phyloP scores from a whole-genome alignment of 2,797 vertebrate genomes.

The Anas flavirostris region DNA sequence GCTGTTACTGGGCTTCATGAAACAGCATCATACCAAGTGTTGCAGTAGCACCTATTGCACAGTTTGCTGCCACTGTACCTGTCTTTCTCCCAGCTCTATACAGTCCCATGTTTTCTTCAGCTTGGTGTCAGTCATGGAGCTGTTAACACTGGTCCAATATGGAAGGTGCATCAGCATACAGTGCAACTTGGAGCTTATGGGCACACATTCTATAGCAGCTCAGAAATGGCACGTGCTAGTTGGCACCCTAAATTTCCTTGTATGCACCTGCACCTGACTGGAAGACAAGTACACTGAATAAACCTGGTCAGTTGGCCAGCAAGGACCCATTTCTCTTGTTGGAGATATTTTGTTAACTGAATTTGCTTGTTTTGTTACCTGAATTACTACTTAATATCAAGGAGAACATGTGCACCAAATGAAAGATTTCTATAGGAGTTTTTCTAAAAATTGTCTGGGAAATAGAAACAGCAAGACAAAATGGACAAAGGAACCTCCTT shows the following conservation, averaged over 20 bases:
- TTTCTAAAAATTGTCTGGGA: background rate
- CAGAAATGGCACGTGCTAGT: rapidly evolving
- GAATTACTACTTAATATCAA: background rate
- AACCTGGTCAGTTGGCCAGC: background rate
- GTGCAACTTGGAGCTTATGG: rapidly evolving
- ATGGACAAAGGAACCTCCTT: background rate
- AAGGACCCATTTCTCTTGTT: background rate
- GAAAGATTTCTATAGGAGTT: background rate
- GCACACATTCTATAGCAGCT: background rate
- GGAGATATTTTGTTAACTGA: background rate
- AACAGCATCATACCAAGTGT: rapidly evolving
- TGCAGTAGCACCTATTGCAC: background rate
- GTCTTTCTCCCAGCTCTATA: background rate
- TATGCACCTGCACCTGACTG: background rate
- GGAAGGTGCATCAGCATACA: background rate
- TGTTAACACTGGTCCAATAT: background rate
- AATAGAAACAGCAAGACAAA: background rate
- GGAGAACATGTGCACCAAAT: background rate
- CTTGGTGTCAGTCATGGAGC: background rate
- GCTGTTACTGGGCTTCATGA: background rate
- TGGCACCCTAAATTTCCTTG: rapidly evolving
- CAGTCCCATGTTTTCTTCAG: background rate
- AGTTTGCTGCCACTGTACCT: background rate
- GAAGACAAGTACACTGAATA: background rate
- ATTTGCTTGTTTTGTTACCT: background rate